phyloP scores from a whole-genome alignment of 2,888 invertebrate species.

The Leptura quadrifasciata region DNA sequence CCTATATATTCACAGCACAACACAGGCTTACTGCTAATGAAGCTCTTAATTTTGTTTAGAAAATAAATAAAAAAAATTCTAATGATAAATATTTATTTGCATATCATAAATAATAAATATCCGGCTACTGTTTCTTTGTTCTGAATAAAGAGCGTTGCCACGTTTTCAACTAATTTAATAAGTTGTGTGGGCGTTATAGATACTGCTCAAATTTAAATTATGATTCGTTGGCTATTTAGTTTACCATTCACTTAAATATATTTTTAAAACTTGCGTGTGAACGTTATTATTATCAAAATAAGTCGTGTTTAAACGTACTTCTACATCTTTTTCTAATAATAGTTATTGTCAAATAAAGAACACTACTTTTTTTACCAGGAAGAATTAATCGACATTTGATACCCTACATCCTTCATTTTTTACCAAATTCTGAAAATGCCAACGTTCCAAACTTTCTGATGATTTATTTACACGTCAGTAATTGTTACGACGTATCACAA shows the following conservation, averaged over 20 bases:
- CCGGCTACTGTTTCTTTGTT: not conserved
- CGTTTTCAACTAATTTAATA: conserved; percentile 1
- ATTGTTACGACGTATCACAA: not conserved
- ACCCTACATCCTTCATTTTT: not conserved
- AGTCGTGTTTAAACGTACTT: no score
- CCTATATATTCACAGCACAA: no score
- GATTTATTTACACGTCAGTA: not conserved
- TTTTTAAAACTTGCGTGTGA: not conserved
- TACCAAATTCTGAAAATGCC: not conserved
- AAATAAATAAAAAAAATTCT: not conserved
- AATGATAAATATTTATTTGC: not conserved
- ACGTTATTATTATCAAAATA: not conserved
- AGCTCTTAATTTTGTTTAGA: not conserved
- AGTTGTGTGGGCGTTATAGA: conserved; percentile 1
- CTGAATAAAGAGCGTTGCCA: not conserved
- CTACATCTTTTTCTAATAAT: no score
- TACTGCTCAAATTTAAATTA: not conserved
- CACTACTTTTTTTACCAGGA: not conserved
- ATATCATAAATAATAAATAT: not conserved
- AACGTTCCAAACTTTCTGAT: no score
- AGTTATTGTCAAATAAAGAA: no score
- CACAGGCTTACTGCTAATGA: no score
- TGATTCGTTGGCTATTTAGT: not conserved
- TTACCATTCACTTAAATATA: not conserved
- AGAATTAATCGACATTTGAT: not conserved